Evolutionary conservation across 2,888 invertebrate genomes (phyloP).

Genomic region (Lasioglossum villosulum): DNA sequence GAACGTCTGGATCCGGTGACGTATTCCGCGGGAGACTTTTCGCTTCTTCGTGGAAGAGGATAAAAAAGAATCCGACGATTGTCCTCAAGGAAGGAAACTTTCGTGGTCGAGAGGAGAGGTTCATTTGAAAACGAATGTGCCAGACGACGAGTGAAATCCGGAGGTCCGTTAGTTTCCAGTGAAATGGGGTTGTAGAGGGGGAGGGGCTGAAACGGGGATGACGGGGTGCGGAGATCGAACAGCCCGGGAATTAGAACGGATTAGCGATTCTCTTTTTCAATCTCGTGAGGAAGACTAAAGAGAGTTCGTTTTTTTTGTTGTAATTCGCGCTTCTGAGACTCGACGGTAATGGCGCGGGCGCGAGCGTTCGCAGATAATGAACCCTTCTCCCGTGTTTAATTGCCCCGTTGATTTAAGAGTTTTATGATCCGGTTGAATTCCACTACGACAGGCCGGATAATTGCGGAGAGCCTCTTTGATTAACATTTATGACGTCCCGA

Average conservation of each 20-base stretch:
- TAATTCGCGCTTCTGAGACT: neutral
- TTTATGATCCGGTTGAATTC: neutral
- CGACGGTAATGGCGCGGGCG: neutral
- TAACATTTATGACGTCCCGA: neutral
- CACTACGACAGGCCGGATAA: neutral
- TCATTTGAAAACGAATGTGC: constrained; percentile 23
- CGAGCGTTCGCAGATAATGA: neutral
- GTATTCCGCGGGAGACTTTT: neutral
- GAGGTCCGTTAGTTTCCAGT: constrained; percentile 14
- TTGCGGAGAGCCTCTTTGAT: neutral
- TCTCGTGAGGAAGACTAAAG: constrained; percentile 13
- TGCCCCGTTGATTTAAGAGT: constrained; percentile 9
- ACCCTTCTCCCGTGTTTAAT: constrained; percentile 2
- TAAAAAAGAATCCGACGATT: constrained; percentile 4
- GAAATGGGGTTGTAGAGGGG: constrained; percentile 12
- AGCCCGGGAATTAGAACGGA: constrained; percentile 30
- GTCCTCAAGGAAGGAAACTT: neutral
- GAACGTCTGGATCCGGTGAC: neutral
- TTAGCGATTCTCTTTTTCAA: constrained; percentile 44
- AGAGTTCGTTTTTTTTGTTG: neutral
- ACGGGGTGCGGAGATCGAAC: constrained; percentile 27
- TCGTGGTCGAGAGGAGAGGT: neutral
- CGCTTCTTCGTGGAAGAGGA: neutral
- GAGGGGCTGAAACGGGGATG: neutral
- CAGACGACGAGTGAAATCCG: constrained; percentile 21